phyloP scores from a whole-genome alignment of 2,797 vertebrate species.

The Rhadinocentrus ornatus region DNA sequence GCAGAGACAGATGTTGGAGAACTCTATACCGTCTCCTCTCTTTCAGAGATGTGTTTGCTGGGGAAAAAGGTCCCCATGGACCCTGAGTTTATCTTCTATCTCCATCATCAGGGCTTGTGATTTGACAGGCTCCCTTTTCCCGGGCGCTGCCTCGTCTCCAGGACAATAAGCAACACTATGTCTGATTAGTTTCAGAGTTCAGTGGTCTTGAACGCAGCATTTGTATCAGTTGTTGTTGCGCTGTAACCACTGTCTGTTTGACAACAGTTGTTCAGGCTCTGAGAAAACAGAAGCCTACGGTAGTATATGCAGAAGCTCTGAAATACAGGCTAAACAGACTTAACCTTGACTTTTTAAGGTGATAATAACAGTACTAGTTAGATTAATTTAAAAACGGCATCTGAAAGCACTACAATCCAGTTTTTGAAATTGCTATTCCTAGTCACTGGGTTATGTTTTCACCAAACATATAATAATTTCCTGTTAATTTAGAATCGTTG shows the following conservation, averaged over 20 bases:
- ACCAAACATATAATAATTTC: neutral
- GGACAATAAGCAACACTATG: conserved; percentile 88
- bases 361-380: neutral
- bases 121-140: conserved; percentile 85
- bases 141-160: conserved; percentile 79
- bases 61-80: conserved; percentile 76
- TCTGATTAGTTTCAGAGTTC: conserved; percentile 90
- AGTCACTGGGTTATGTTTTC: neutral
- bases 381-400: neutral
- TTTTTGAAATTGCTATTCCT: neutral
- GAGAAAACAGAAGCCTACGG: conserved; percentile 75
- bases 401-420: neutral
- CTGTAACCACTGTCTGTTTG: conserved; percentile 82
- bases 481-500: neutral
- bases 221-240: conserved; percentile 81
- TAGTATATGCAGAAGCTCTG: conserved; percentile 48
- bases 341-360: conserved; percentile 22
- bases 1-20: conserved; percentile 80
- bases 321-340: conserved; percentile 43
- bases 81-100: conserved; percentile 86
- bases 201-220: conserved; percentile 85
- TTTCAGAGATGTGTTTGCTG: conserved; percentile 78
- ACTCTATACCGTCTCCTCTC: conserved; percentile 80
- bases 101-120: conserved; percentile 84
- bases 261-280: conserved; percentile 77